Base-by-base conservation (phyloP, 2,113 vertebrate genomes). In the Galeopterus variegatus region DNA sequence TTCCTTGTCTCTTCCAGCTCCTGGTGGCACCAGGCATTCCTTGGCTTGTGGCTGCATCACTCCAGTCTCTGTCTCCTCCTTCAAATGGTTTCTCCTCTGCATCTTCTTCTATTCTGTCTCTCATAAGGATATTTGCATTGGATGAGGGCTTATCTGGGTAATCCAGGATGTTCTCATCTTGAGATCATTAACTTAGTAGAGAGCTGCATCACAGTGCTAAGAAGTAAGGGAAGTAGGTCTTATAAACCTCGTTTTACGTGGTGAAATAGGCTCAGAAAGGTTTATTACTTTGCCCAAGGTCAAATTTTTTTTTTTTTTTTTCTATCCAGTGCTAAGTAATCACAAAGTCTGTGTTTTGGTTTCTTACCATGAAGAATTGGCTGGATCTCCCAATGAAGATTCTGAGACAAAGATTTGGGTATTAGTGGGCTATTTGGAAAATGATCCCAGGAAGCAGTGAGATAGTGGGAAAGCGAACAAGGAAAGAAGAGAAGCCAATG, bases 101-200 rank as follows among this genome's bases (percentile, higher is more conserved):
- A 36, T 72, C 54, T 79, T 81, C 23, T 4, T 60, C 82, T 82
- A 2, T 23, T 60, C 24, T 36, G 1, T 67, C 26, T 31, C 48
- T 87, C 83, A 33, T 31, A 83, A 52, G 21, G 52, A 70, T 10
- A 83, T 75, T 73, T 52, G 83, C 52, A 65, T 41, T 54, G 64
- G 92, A 75, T 80, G 77, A 82, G 15, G 19, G n/a, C 36, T 5
- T n/a, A 6, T 19, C 21, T 54, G 62, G 31, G 2, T 88, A 54
- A 73, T 73, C 33, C 9, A 89, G 6, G n/a, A 67, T 62, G 28
- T 70, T 96, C 62, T 95, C 45, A 65, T 94, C 28, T 69, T 60
- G n/a, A 77, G n/a, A 92, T 86, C 23, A n/a, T 93, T 88, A 64
- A 88, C 5, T 62, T 91, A 76, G 14, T 19, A 48, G 64, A 94